Evolutionary conservation across 2,888 invertebrate species (phyloP), one percentile per base, ranked within the genome.

Genomic region (Boloria euphrosyne): DNA sequence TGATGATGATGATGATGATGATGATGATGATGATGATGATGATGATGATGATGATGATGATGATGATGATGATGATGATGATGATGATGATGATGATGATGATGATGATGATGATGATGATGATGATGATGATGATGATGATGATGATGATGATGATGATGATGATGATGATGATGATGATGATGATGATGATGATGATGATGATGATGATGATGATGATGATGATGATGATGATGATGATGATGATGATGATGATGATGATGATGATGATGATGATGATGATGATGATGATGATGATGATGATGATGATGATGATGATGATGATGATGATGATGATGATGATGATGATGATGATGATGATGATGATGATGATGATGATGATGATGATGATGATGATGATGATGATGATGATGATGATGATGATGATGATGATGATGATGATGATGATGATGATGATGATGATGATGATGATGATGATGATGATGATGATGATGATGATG

Each of bases 41-140:
- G 74, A 87, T 22, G 98, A 98, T 76, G 96, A 97, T 49, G 95
- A 95, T 68, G 92, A 92, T 69, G 74, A 87, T 22, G 98, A 98
- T 76, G 96, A 97, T 49, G 95, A 95, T 68, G 92, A 92, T 69
- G 74, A 87, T 22, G 98, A 98, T 76, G 96, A 97, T 49, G 95
- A 95, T 68, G 92, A 92, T 69, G 74, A 87, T 22, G 98, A 98
- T 76, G 96, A 97, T 49, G 95, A 95, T 68, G 92, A 92, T 69
- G 74, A 87, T 22, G 98, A 98, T 76, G 96, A 97, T 49, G 95
- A 95, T 68, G 92, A 92, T 69, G 74, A 87, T 22, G 98, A 98
- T 76, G 96, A 97, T 49, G 95, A 95, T 68, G 92, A 92, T 69
- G 74, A 87, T 22, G 98, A 98, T 76, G 96, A 97, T 49, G 95